phyloP scores from a whole-genome alignment of 2,797 vertebrate species.

The Poliocrania exsul region DNA sequence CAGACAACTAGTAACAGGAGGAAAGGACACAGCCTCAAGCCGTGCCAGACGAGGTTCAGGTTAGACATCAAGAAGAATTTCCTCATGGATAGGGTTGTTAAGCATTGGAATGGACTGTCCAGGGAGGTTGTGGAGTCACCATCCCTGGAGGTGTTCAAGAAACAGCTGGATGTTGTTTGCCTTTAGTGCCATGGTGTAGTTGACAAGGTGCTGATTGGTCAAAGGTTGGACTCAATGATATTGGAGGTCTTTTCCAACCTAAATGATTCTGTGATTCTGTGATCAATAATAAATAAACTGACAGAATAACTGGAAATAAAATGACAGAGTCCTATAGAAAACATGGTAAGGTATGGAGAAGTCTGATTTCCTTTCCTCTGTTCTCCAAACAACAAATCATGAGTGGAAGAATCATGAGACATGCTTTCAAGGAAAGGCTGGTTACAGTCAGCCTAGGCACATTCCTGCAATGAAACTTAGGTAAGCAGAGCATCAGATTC shows the following conservation, averaged over 20 bases:
- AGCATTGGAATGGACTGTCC: neutral
- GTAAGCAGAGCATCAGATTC: neutral
- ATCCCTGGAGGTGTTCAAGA: neutral
- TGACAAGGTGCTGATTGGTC: neutral
- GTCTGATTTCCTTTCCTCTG: neutral
- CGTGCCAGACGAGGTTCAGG: neutral
- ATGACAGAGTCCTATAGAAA: neutral
- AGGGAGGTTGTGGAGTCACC: neutral
- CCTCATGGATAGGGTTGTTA: neutral
- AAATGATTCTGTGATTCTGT: neutral
- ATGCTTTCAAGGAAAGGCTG: neutral
- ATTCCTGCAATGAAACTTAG: neutral
- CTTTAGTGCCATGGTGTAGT: neutral
- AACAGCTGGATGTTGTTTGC: neutral
- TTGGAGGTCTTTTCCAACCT: neutral
- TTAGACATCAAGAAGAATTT: neutral
- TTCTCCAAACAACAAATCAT: neutral
- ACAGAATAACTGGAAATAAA: neutral
- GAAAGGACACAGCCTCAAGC: too few relatives aligned
- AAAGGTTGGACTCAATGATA: neutral
- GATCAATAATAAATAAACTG: neutral
- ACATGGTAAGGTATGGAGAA: neutral
- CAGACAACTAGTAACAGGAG: neutral
- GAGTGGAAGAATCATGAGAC: neutral
- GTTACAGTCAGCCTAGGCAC: neutral